phyloP scores from a whole-genome alignment of 2,113 vertebrate genomes.

The Myrmecophaga tridactyla region DNA sequence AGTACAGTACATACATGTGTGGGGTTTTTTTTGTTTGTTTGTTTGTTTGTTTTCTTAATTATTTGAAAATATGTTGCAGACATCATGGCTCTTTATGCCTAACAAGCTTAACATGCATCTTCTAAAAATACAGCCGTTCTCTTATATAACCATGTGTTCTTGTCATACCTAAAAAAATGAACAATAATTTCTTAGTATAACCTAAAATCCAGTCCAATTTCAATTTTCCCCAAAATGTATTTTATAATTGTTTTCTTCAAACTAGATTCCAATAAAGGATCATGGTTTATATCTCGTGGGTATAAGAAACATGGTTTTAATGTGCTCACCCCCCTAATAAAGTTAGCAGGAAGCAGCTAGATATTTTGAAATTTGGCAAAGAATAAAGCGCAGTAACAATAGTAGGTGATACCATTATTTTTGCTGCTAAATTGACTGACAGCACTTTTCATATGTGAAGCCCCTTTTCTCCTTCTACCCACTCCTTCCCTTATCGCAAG shows the following conservation, averaged over 20 bases:
- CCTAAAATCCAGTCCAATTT: neutral
- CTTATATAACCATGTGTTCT: neutral
- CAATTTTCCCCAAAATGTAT: neutral
- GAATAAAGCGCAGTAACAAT: neutral
- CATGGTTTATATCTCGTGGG: neutral
- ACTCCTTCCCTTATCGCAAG: neutral
- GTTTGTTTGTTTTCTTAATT: neutral
- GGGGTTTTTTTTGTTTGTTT: too few relatives aligned
- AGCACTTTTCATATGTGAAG: rapidly evolving
- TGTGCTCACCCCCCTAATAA: neutral
- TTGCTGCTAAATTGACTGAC: neutral
- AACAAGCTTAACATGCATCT: neutral
- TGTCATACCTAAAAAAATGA: neutral
- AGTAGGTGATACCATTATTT: neutral
- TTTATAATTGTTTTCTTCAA: neutral
- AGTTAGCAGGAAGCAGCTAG: neutral
- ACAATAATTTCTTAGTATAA: neutral
- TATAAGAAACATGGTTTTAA: neutral
- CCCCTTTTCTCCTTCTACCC: neutral
- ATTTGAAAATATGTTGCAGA: neutral
- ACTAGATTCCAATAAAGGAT: neutral
- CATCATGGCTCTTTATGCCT: neutral
- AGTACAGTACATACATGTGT: neutral
- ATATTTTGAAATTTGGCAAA: neutral
- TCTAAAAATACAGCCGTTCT: neutral